phyloP scores from a whole-genome alignment of 1,140 invertebrate species.

The Diachasmimorpha longicaudata region DNA sequence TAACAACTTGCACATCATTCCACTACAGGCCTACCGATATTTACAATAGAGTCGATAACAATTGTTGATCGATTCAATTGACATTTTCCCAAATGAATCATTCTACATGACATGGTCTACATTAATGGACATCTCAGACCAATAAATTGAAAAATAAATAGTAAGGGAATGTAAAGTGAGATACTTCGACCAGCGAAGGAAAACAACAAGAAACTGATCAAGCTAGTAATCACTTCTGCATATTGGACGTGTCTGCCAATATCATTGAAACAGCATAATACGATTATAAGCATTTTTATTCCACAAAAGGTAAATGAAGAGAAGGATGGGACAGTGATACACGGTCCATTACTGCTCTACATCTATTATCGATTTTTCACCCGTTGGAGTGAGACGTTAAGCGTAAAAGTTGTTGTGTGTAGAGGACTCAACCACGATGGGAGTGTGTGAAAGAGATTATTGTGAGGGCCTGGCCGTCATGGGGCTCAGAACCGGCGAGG shows the following conservation, averaged over 20 bases:
- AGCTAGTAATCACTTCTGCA: background rate
- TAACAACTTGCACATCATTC: background rate
- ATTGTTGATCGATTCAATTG: background rate
- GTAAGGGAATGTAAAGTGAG: background rate
- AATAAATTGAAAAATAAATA: background rate
- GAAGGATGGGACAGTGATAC: conserved; percentile 22
- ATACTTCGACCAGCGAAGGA: conserved; percentile 23
- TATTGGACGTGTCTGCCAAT: conserved; percentile 15
- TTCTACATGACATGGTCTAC: background rate
- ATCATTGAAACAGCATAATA: conserved; percentile 12
- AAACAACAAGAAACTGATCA: conserved; percentile 1
- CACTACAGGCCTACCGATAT: background rate
- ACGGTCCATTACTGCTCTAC: conserved; percentile 25
- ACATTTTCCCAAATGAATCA: background rate
- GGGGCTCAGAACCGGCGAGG: conserved; percentile 28
- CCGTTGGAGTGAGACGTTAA: conserved; percentile 10
- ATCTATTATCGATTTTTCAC: conserved; percentile 24
- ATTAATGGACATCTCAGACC: background rate
- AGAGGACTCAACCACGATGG: background rate
- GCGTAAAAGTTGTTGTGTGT: conserved; percentile 16
- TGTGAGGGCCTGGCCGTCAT: conserved; percentile 17
- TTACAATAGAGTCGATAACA: background rate
- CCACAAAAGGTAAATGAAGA: background rate
- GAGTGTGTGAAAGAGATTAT: conserved; percentile 21
- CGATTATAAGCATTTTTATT: background rate